Base-by-base conservation (phyloP, 2,797 vertebrate species). In the Hippoglossus hippoglossus region DNA sequence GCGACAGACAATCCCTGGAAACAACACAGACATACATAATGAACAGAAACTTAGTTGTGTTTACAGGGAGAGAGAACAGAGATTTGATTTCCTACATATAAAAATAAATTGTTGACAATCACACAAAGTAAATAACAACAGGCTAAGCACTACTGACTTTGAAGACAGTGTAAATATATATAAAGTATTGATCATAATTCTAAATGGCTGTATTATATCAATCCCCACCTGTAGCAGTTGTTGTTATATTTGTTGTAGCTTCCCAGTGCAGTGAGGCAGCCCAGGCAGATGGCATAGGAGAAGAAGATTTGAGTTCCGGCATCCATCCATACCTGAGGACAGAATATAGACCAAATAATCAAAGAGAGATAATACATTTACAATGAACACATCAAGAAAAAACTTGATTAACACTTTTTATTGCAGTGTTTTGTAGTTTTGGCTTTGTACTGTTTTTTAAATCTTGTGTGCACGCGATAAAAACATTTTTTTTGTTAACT, bases 201-300 rank as follows among this genome's bases (percentile, higher is more conserved):
- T 4, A n/a, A 44, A 4, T 16, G n/a, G 26, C 18, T 31, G 41
- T 12, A 16, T 19, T 5, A 31, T 28, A 22, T 63, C 24, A 39
- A 5, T 52, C 12, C 65, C 92, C 88, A 98, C 98, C 93, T 97
- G 95, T 99, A 99, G 87, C 98, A 99, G 93, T 99, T 96, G 94
- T 99, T 99, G 92, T 97, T 95, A 77, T 97, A 99, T 88, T 97
- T 96, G 91, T 99, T 99, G 92, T 99, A 99, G 92, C 98, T 99
- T 76, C 98, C 97, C 84, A 99, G 92, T 13, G 97, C 97, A 0
- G 96, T 97, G 75, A 99, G 95, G 77, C 96, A 97, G 82, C 98
- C 98, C 61, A 98, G 90, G 66, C 98, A 99, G 89, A 99, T 97
- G 87, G 97, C 97, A 5, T 96, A 98, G 0, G 97, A 99, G 90